These are phyloP conservation scores for Atlantisia rogersi DNA, from an alignment of 2,113 vertebrate genomes.

Conservation along the genomic window DNA sequence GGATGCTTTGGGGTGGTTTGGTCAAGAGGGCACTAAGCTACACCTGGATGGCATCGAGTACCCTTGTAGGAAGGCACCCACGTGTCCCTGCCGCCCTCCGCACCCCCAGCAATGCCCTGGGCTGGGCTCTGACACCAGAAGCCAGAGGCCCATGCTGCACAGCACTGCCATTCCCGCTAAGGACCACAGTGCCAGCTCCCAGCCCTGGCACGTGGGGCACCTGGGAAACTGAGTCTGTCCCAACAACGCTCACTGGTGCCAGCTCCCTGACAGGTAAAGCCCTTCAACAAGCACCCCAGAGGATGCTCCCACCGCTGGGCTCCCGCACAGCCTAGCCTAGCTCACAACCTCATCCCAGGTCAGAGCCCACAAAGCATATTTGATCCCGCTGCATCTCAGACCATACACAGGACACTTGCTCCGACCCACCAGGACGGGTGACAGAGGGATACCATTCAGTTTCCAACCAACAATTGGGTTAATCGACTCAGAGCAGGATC, in stretches of 20 bases:
- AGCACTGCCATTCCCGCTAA: not conserved
- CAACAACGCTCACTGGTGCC: not conserved
- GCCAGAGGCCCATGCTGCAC: not conserved
- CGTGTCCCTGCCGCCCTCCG: not conserved
- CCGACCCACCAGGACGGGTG: rapidly evolving
- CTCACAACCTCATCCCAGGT: not conserved
- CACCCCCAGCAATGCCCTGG: not conserved
- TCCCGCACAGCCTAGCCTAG: not conserved
- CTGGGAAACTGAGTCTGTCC: no score
- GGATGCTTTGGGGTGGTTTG: not conserved
- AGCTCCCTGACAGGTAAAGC: not conserved
- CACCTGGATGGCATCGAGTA: not conserved
- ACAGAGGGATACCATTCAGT: not conserved
- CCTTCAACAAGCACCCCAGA: not conserved
- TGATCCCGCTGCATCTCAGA: not conserved
- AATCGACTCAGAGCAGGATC: rapidly evolving
- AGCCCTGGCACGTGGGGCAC: not conserved
- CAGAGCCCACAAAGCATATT: no score
- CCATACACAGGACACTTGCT: not conserved
- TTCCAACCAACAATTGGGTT: not conserved
- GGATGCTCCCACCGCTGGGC: not conserved
- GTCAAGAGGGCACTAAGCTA: not conserved
- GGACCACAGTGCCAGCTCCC: rapidly evolving
- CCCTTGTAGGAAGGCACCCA: not conserved
- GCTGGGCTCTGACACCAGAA: not conserved